phyloP scores from a whole-genome alignment of 2,888 invertebrate species.

The Hypercompe scribonia region DNA sequence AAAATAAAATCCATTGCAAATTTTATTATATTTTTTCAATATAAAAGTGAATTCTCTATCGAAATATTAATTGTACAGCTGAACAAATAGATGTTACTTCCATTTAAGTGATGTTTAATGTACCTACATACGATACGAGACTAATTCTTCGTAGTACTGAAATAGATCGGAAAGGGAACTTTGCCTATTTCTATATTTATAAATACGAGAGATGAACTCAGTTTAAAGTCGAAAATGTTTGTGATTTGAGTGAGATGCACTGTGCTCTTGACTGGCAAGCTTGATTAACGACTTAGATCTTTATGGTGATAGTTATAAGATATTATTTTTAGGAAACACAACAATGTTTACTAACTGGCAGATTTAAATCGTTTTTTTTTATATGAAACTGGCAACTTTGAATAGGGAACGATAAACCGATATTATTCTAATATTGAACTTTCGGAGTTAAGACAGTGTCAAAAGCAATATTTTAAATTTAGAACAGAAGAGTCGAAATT shows the following conservation, averaged over 20 bases:
- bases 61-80: slow-evolving; percentile 16
- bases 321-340: neutral
- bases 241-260: neutral
- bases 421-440: neutral
- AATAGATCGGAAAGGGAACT: slow-evolving; percentile 42
- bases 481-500: neutral
- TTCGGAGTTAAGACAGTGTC: neutral
- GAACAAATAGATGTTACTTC: slow-evolving; percentile 24
- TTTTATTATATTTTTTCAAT: neutral
- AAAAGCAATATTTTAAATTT: neutral
- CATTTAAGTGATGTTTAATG: slow-evolving; percentile 40
- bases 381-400: neutral
- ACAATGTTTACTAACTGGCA: neutral
- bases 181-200: slow-evolving; percentile 32
- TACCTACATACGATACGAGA: slow-evolving; percentile 26
- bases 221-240: slow-evolving; percentile 1
- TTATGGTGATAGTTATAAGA: neutral
- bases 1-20: too few species aligned
- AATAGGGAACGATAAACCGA: neutral
- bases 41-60: slow-evolving; percentile 8
- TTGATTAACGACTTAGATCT: neutral
- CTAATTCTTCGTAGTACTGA: slow-evolving; percentile 29
- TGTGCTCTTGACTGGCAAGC: neutral
- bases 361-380: neutral
- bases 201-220: slow-evolving; percentile 9